Base-by-base conservation (phyloP, 2,113 vertebrate genomes). In the Notarius lentiginosus region DNA sequence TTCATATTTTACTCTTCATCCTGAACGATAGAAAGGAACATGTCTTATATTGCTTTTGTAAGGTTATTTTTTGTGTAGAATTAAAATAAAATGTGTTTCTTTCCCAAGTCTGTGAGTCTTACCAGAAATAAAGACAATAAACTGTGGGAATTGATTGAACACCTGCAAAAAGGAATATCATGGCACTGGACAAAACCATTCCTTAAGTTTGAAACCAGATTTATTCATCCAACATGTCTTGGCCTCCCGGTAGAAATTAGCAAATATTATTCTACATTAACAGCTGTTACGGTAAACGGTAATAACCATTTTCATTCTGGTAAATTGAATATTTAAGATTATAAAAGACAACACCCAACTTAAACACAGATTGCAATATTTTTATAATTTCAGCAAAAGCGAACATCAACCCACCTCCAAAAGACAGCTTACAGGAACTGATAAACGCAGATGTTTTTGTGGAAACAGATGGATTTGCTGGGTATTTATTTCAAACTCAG, bases 191-290 rank as follows among this genome's bases (percentile, higher is more conserved):
- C 93, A 7, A 94, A 94, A 80, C 17, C 94, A 0, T 94, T 89
- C 58, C 82, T 95, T 60, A 88, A 87, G 15, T 66, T 90, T 70
- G 95, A 96, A 88, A 92, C 87, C 53, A 94, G 95, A 79, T 95
- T 92, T 81, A 90, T 94, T 77, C 93, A 94, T 87, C 92, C 95
- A 11, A 94, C 93, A 41, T 91, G 88, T 55, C 88, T 95, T 63
- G 95, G 95, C 70, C 85, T 96, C 4, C 95, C 95, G 18, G 79
- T 93, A 51, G 95, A 96, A 91, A 95, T 95, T 20, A 94, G 93
- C 92, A 95, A 95, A 94, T 95, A 94, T 76, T 95, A 90, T 75
- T 65, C 92, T 10, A 1, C 84, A 3, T 0, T 95, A 55, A 92
- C 80, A 47, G 92, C 76, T 1, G 70, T 94, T 56, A 93, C 88